Evolutionary conservation across 2,888 invertebrate species (phyloP).

Genomic region (Calliopum simillimum): DNA sequence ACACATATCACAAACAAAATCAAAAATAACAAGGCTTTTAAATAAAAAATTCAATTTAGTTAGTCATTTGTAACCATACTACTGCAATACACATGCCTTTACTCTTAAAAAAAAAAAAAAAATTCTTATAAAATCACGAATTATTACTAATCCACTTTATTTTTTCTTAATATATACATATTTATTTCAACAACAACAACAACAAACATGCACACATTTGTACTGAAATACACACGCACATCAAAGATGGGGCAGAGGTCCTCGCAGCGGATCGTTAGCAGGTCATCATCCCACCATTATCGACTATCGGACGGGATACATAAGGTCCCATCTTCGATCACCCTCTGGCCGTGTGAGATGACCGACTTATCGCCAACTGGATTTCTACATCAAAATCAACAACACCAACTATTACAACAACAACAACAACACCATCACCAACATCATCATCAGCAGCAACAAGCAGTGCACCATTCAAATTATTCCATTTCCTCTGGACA

Average conservation of each 20-base stretch:
- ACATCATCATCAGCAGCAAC: slow-evolving; percentile 50
- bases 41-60: slow-evolving; percentile 36
- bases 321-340: slow-evolving; percentile 90
- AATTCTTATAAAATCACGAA: neutral
- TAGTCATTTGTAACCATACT: slow-evolving; percentile 2
- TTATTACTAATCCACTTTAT: neutral
- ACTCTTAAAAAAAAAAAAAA: too few relatives aligned
- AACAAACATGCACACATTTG: neutral
- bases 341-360: slow-evolving; percentile 94
- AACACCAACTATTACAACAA: slow-evolving; percentile 51
- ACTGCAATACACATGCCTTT: too few relatives aligned
- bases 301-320: slow-evolving; percentile 74
- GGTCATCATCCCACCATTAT: slow-evolving; percentile 68
- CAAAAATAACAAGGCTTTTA: slow-evolving; percentile 10
- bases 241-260: slow-evolving; percentile 85
- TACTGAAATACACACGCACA: neutral
- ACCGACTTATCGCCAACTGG: slow-evolving; percentile 71
- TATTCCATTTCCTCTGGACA: slow-evolving; percentile 48
- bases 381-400: slow-evolving; percentile 58
- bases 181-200: neutral
- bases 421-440: slow-evolving; percentile 51
- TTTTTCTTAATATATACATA: neutral
- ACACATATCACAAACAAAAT: slow-evolving; percentile 21
- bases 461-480: slow-evolving; percentile 48
- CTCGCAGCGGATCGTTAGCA: slow-evolving; percentile 67